Conservation (phyloP, 92 coral and sea anemone genomes). For the Zoanthus gigantus region DNA sequence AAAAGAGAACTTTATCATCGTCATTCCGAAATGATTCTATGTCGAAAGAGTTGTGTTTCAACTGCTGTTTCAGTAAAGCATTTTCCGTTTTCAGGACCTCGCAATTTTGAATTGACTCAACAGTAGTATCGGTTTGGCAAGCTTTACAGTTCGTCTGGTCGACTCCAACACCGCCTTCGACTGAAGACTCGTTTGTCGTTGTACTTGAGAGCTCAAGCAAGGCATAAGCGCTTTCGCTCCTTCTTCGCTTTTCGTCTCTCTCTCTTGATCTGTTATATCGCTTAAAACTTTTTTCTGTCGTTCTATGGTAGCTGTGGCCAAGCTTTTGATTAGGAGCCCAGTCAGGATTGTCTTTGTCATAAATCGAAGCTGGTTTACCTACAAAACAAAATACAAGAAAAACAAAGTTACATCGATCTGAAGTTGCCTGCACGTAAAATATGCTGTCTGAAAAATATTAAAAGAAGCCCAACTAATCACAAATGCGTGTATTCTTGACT, state of each 20-base stretch:
- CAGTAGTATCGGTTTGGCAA: constrained; percentile 18
- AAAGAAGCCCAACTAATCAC: background rate
- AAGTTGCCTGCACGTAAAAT: background rate
- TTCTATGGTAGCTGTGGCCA: background rate
- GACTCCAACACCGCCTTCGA: background rate
- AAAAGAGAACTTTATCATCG: too few relatives aligned
- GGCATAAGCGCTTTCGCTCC: background rate
- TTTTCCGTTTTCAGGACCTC: constrained; percentile 9
- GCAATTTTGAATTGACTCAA: background rate
- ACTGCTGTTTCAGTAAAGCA: constrained; percentile 12
- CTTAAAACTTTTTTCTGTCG: background rate
- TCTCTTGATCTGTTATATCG: background rate
- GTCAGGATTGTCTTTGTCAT: background rate
- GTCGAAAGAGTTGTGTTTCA: too few relatives aligned
- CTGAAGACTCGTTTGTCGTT: background rate
- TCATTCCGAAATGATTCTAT: too few relatives aligned
- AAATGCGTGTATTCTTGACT: background rate
- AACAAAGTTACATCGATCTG: background rate
- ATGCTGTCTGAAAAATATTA: background rate
- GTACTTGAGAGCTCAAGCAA: background rate
- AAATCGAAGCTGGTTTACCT: background rate
- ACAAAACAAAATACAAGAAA: background rate
- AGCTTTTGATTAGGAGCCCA: background rate
- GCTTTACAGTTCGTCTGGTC: constrained; percentile 5
- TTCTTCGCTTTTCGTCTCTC: background rate